A percentile compares a stretch with the other conserved stretches of the same genome.
Evolutionary conservation across 1,140 invertebrate species (phyloP).

Genomic region (Eriosoma lanigerum): DNA sequence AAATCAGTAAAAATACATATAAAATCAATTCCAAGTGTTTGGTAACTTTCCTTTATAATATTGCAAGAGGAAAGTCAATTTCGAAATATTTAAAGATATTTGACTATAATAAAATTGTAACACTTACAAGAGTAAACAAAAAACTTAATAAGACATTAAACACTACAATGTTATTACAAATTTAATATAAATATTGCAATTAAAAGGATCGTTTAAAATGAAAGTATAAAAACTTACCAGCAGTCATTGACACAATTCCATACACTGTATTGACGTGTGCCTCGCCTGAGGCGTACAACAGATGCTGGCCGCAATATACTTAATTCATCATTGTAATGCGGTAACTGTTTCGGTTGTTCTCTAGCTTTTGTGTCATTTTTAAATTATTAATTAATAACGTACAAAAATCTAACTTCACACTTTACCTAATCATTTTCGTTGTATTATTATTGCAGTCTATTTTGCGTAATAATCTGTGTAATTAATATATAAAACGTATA

Average conservation of each 20-base stretch:
- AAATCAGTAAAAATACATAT: no score
- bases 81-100: no score
- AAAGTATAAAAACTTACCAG: conserved; percentile 44
- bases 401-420: background rate
- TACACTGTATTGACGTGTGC: background rate
- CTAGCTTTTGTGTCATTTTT: no score
- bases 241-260: conserved; percentile 33
- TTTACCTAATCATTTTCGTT: background rate
- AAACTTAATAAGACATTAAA: no score
- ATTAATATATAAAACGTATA: background rate
- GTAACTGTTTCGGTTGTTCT: no score
- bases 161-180: background rate
- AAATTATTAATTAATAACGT: no score
- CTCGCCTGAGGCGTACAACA: background rate
- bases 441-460: background rate
- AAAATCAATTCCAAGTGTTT: no score
- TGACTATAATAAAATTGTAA: no score
- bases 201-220: background rate
- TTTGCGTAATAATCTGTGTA: conserved; percentile 2
- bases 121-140: no score
- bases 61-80: no score
- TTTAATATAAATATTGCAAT: background rate
- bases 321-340: background rate
- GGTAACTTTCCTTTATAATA: no score
- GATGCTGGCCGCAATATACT: background rate